Conservation (phyloP, 2,888 invertebrate genomes). For the Chirona hameri region DNA sequence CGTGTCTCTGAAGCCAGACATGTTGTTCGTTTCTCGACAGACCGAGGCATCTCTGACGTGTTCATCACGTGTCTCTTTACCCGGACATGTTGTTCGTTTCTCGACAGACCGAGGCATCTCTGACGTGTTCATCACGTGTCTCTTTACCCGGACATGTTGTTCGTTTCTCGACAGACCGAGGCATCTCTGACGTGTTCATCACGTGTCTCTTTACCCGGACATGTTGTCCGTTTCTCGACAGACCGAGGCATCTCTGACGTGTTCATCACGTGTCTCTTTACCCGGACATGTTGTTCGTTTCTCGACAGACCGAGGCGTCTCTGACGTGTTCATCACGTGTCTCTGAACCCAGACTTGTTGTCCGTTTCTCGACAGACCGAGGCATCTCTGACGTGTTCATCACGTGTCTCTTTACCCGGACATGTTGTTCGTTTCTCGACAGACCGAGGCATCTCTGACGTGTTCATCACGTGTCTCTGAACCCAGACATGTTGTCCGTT, state of each 20-base stretch:
- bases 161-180: conserved; percentile 44
- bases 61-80: conserved; percentile 61
- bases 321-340: conserved; percentile 66
- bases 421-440: neutral
- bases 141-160: too few species aligned
- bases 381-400: conserved; percentile 63
- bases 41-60: conserved; percentile 58
- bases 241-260: conserved; percentile 58
- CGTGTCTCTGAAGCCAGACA: conserved; percentile 52
- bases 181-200: conserved; percentile 62
- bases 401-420: conserved; percentile 55
- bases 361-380: conserved; percentile 43
- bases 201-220: conserved; percentile 55
- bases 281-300: too few species aligned
- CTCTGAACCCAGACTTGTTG: conserved; percentile 40
- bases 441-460: conserved; percentile 57
- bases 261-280: conserved; percentile 61
- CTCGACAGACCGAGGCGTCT: conserved; percentile 52
- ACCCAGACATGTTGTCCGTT: too few species aligned
- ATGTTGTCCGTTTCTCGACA: neutral
- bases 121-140: conserved; percentile 67
- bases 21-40: conserved; percentile 35
- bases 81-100: too few species aligned
- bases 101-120: conserved; percentile 53
- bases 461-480: conserved; percentile 62